A percentile compares a stretch with the other conserved stretches of the same genome.
Conservation (phyloP, 1,140 invertebrate species). For the Drosophila rufa region DNA sequence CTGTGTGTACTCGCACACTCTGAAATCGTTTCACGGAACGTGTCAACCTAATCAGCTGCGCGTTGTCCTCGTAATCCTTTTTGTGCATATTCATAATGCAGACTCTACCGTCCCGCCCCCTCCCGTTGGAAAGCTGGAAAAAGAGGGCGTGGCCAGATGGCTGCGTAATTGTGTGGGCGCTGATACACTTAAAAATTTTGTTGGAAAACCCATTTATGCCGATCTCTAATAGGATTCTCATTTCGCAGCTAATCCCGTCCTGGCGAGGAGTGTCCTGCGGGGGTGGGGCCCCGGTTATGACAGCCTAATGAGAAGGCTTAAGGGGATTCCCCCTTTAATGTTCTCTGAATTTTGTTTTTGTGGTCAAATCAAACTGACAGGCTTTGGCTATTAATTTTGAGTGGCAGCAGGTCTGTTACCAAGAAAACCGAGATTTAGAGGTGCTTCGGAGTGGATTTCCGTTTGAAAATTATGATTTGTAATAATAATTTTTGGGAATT, state of each 20-base stretch:
- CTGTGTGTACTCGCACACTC: constrained; percentile 6
- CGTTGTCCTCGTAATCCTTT: constrained; percentile 60
- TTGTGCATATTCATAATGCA: constrained; percentile 60
- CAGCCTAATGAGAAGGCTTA: constrained; percentile 39
- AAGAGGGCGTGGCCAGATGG: constrained; percentile 45
- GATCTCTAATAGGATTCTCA: constrained; percentile 18
- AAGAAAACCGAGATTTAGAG: background rate
- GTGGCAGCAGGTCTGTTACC: background rate
- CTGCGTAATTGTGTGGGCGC: constrained; percentile 73
- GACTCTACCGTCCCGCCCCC: constrained; percentile 4
- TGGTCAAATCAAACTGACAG: constrained; percentile 23
- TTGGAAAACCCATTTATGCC: constrained; percentile 13
- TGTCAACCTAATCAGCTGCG: constrained; percentile 70
- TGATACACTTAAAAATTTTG: constrained; percentile 57
- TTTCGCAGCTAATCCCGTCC: constrained; percentile 14
- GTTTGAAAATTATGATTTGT: too few species aligned
- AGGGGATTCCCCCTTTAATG: constrained; percentile 1
- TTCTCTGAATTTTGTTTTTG: constrained; percentile 40
- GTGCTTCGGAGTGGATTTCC: too few species aligned
- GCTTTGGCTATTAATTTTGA: constrained; percentile 22
- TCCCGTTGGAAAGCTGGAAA: background rate
- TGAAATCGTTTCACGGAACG: constrained; percentile 52
- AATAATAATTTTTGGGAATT: too few species aligned
- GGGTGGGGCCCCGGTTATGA: constrained; percentile 30
- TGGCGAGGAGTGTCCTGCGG: background rate